Base-by-base conservation (phyloP, 2,888 invertebrate genomes). In the Rotaria sp. region DNA sequence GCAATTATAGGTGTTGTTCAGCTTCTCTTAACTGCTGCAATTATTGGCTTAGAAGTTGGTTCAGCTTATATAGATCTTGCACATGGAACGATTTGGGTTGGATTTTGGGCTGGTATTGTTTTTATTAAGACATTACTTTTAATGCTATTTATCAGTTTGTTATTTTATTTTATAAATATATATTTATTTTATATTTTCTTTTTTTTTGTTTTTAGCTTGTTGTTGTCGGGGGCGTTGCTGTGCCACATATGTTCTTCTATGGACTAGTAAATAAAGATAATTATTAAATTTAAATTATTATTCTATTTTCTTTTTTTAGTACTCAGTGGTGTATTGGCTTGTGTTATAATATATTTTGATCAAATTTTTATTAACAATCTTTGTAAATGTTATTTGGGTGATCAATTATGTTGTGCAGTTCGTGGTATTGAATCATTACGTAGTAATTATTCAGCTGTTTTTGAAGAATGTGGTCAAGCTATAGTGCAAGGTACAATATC, bases 381-480 rank as follows among this genome's bases (percentile, higher is more conserved):
- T n/a, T 80, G 80, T n/a, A 80, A 80, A 80, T 80, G 80, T 24
- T 80, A 80, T 80, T 45, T 80, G 80, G 80, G 80, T 80, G 41
- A 41, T n/a, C 26, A 80, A 45, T 45, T 80, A 45, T 80, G 80
- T 41, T 80, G 80, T 80, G 45, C 80, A 26, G 11, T 80, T 80
- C 21, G 41, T 15, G 35, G 80, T 45, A 26, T 80, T 26, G 41
- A 45, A 26, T 45, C 41, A n/a, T 80, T 45, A 10, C 24, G n/a
- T 10, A 3, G 45, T 0, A 41, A 80, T n/a, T 80, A 26, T 26
- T 26, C 41, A 26, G 26, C 24, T 26, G 18, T 26, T 13, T 41
- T 45, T 18, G 45, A 45, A 3, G 7, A 38, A 11, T 80, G 80
- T 45, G 41, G 80, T n/a, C 8, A 13, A 38, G 21, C 41, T 26